A percentile compares a stretch with the other conserved stretches of the same genome.
Evolutionary conservation across 2,113 vertebrate genomes (phyloP).

Genomic region (Rutilus rutilus): DNA sequence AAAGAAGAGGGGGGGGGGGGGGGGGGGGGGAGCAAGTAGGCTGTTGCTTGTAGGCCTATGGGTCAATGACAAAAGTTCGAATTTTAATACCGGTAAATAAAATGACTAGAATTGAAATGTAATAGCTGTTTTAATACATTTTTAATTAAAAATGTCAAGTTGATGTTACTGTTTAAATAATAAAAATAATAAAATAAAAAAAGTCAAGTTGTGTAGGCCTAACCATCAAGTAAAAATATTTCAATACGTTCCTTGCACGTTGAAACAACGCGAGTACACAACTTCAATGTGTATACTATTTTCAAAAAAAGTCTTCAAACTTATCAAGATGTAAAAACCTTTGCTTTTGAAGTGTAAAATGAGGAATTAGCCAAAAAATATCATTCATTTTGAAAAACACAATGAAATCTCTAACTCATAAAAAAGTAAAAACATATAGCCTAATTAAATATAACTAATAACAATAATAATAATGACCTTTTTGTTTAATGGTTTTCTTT

Average conservation of each 20-base stretch:
- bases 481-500: background rate
- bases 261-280: no score
- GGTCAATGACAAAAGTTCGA: background rate
- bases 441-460: background rate
- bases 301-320: no score
- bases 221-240: background rate
- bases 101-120: background rate
- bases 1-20: background rate
- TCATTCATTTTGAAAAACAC: background rate
- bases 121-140: background rate
- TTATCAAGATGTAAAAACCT: no score
- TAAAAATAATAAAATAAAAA: background rate
- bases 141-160: background rate
- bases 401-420: background rate
- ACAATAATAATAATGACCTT: background rate
- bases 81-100: background rate
- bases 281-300: no score
- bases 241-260: background rate
- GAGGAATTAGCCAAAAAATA: background rate
- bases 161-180: no score
- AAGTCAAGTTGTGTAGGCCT: background rate
- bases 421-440: background rate
- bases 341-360: no score
- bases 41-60: background rate
- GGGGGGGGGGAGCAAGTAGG: no score